phyloP scores from a whole-genome alignment of 2,797 vertebrate species.

The Chaenodraco wilsoni region DNA sequence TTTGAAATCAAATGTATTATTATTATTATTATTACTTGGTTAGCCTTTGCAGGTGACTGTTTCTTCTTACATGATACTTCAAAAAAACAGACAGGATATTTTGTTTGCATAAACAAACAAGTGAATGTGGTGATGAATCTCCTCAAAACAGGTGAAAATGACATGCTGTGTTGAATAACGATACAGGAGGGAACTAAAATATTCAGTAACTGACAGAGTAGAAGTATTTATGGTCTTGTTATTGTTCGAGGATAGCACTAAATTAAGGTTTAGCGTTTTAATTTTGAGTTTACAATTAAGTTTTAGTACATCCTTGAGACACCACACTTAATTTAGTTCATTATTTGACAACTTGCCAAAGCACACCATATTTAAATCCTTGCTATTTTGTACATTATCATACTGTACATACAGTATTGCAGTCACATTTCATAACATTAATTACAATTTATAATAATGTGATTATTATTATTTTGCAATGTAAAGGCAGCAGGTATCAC shows the following conservation, averaged over 20 bases:
- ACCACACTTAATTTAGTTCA: background rate
- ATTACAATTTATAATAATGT: background rate
- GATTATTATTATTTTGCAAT: background rate
- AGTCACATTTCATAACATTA: background rate
- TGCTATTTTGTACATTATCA: background rate
- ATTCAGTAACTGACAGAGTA: constrained; percentile 26
- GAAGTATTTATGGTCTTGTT: constrained; percentile 12
- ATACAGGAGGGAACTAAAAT: constrained; percentile 34
- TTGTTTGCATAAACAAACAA: constrained; percentile 52
- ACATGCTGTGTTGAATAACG: constrained; percentile 42
- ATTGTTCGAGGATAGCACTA: background rate
- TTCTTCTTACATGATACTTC: constrained; percentile 31
- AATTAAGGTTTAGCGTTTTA: constrained; percentile 18
- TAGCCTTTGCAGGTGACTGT: constrained; percentile 21
- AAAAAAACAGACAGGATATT: constrained; percentile 31
- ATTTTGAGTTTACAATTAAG: constrained; percentile 14
- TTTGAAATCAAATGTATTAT: too few relatives aligned
- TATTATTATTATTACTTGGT: too few relatives aligned
- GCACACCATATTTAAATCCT: background rate
- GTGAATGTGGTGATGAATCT: constrained; percentile 50
- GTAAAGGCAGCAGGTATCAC: background rate
- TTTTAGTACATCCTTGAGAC: background rate
- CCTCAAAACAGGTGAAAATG: constrained; percentile 51
- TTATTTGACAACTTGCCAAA: background rate
- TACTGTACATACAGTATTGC: background rate